Evolutionary conservation across 1,140 invertebrate species (phyloP).

Genomic region (Drusus annulatus): DNA sequence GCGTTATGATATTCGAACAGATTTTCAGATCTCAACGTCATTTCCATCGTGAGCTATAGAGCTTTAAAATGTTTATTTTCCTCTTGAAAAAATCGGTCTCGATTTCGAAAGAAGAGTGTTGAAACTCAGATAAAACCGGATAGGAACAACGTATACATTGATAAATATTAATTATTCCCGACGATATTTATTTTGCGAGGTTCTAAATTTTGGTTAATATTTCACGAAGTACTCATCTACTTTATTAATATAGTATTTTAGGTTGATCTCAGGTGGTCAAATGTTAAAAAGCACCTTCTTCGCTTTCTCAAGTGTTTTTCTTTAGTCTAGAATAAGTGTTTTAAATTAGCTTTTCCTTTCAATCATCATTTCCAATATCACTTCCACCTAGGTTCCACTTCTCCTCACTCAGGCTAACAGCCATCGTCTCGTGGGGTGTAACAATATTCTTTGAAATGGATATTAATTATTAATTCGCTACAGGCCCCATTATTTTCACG

Average conservation of each 20-base stretch:
- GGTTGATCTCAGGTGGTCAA: not conserved
- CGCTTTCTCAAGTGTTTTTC: not conserved
- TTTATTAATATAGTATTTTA: not conserved
- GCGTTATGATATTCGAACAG: too few relatives aligned
- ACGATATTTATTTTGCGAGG: too few relatives aligned
- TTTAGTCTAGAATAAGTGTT: not conserved
- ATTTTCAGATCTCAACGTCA: too few relatives aligned
- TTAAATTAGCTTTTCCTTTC: not conserved
- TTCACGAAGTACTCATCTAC: not conserved
- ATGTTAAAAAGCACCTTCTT: not conserved
- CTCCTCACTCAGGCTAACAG: not conserved
- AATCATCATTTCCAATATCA: conserved; percentile 3
- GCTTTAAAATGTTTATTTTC: too few relatives aligned
- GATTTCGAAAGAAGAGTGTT: too few relatives aligned
- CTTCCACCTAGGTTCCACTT: not conserved
- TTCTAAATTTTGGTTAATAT: not conserved
- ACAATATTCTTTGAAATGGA: conserved; percentile 5
- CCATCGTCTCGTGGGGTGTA: not conserved
- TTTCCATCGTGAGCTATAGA: too few relatives aligned
- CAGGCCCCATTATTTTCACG: not conserved
- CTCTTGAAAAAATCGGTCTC: too few relatives aligned
- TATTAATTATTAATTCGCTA: not conserved
- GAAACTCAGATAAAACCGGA: too few relatives aligned
- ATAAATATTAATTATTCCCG: too few relatives aligned
- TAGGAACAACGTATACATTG: too few relatives aligned